Conservation (phyloP, 2,797 vertebrate genomes). For the Paratrypauchen microcephalus region DNA sequence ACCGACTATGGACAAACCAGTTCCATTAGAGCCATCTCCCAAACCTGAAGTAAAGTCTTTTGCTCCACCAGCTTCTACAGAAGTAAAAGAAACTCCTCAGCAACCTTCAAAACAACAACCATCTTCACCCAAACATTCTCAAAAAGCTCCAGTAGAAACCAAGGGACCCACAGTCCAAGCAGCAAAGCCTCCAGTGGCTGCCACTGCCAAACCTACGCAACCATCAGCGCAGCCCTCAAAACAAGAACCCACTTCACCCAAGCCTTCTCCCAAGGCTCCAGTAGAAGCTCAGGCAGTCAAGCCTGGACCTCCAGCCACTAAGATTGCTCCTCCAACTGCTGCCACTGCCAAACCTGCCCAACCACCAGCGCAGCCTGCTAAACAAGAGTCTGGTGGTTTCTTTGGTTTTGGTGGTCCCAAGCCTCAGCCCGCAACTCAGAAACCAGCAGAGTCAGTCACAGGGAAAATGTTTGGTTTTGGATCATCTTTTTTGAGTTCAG, state of each 20-base stretch:
- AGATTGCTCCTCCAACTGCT: constrained; percentile 37
- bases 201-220: constrained; percentile 61
- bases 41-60: constrained; percentile 3
- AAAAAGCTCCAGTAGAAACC: not conserved
- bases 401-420: constrained; percentile 69
- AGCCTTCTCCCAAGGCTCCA: not conserved
- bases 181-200: constrained; percentile 34
- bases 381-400: constrained; percentile 70
- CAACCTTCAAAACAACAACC: not conserved
- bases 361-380: constrained; percentile 66
- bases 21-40: not conserved
- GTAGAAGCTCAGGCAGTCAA: not conserved
- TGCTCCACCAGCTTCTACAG: not conserved
- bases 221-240: constrained; percentile 29
- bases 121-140: constrained; percentile 2
- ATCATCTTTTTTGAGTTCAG: constrained; percentile 92
- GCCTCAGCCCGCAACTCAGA: constrained; percentile 77
- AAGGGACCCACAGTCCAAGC: not conserved
- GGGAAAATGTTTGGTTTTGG: constrained; percentile 96
- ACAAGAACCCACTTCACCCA: not conserved
- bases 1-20: not conserved
- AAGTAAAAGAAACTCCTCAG: not conserved
- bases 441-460: constrained; percentile 85
- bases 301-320: not conserved
- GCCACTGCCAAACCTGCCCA: constrained; percentile 61